A percentile compares a stretch with the other conserved stretches of the same genome.
These are phyloP conservation scores for Tribolium castaneum DNA, from an alignment of 1,140 invertebrate species.

Conservation along the genomic window DNA sequence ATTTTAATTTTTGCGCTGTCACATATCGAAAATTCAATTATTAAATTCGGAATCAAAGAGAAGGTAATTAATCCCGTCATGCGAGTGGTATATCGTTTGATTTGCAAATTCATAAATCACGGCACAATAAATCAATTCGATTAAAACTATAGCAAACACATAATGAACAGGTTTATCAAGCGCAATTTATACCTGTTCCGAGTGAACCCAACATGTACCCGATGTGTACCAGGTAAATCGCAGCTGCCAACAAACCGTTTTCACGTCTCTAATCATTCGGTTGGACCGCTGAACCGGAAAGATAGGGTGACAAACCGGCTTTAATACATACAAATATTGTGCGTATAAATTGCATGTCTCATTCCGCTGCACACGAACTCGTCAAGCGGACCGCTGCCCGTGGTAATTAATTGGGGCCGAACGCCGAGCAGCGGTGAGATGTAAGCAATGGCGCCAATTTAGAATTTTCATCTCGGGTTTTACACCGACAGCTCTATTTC, in stretches of 20 bases:
- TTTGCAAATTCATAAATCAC: slow-evolving; percentile 37
- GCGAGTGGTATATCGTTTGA: slow-evolving; percentile 21
- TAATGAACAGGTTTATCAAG: slow-evolving; percentile 36
- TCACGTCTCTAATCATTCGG: slow-evolving; percentile 20
- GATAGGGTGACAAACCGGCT: slow-evolving; percentile 34
- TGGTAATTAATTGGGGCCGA: background rate
- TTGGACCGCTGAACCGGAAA: slow-evolving; percentile 25
- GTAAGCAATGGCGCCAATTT: background rate
- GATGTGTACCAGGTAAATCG: slow-evolving; percentile 34
- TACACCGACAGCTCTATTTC: slow-evolving; percentile 34
- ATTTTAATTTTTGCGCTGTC: background rate
- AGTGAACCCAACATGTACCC: background rate
- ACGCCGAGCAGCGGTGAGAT: background rate
- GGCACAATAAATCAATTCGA: slow-evolving; percentile 38
- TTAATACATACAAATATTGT: slow-evolving; percentile 30
- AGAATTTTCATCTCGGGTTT: background rate
- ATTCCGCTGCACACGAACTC: background rate
- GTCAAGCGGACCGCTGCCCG: background rate
- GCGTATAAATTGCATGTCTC: background rate
- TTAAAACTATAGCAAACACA: slow-evolving; percentile 37
- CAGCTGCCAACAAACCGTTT: slow-evolving; percentile 39
- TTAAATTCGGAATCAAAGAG: slow-evolving; percentile 16
- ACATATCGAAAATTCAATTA: slow-evolving; percentile 1
- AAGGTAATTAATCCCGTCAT: slow-evolving; percentile 10
- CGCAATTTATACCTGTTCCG: slow-evolving; percentile 30